Conservation (phyloP, 2,888 invertebrate genomes). For the Meta bourneti region DNA sequence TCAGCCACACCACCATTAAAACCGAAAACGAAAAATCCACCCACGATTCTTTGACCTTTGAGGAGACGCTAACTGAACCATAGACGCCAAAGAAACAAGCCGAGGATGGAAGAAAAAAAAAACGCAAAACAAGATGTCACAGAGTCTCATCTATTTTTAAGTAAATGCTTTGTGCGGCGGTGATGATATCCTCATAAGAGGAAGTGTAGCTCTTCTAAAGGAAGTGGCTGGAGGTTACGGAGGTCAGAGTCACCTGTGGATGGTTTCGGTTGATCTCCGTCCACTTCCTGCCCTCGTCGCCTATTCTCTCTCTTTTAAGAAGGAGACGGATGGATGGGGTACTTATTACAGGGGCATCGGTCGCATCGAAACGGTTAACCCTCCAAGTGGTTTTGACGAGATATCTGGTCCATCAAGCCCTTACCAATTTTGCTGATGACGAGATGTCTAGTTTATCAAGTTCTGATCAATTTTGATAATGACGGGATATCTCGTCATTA, state of each 20-base stretch:
- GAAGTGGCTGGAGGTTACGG: slow-evolving; percentile 66
- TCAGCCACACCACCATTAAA: too few relatives aligned
- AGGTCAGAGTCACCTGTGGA: slow-evolving; percentile 74
- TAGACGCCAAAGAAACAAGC: background rate
- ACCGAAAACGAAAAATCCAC: background rate
- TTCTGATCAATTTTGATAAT: too few relatives aligned
- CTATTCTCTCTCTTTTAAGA: background rate
- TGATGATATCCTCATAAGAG: slow-evolving; percentile 51
- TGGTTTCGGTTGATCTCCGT: slow-evolving; percentile 66
- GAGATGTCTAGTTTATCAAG: too few relatives aligned
- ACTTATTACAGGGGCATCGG: too few relatives aligned
- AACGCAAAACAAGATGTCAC: slow-evolving; percentile 11
- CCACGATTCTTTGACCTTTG: slow-evolving; percentile 63
- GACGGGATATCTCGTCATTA: too few relatives aligned
- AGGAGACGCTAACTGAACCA: slow-evolving; percentile 36
- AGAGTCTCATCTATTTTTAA: slow-evolving; percentile 67
- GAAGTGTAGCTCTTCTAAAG: slow-evolving; percentile 33
- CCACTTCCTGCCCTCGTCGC: slow-evolving; percentile 53
- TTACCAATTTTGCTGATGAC: too few relatives aligned
- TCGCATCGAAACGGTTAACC: too few relatives aligned
- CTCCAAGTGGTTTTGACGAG: too few relatives aligned
- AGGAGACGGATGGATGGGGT: background rate
- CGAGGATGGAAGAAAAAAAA: too few relatives aligned
- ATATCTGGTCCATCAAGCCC: too few relatives aligned
- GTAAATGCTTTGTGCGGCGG: slow-evolving; percentile 24